These are phyloP conservation scores for Siphlonurus alternatus DNA, from an alignment of 2,888 invertebrate species.

Conservation along the genomic window DNA sequence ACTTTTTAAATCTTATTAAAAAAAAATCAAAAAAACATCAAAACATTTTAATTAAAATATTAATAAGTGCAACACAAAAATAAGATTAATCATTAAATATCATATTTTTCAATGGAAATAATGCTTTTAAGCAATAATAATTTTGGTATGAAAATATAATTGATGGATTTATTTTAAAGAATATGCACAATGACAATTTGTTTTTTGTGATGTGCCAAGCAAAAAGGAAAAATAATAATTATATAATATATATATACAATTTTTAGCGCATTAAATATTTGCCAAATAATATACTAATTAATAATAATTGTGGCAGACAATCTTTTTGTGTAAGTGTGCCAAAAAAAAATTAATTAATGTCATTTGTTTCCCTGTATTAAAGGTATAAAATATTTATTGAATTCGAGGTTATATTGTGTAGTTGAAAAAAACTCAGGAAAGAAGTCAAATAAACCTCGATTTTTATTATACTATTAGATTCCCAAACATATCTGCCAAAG, in stretches of 20 bases:
- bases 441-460: not conserved
- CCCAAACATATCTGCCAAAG: not conserved
- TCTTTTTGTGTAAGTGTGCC: not conserved
- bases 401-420: too few relatives aligned
- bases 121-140: too few relatives aligned
- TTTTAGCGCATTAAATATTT: not conserved
- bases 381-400: too few relatives aligned
- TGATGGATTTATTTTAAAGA: too few relatives aligned
- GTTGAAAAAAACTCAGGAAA: not conserved
- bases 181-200: not conserved
- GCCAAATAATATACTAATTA: not conserved
- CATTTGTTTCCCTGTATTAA: too few relatives aligned
- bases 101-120: too few relatives aligned
- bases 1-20: too few relatives aligned
- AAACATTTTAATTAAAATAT: too few relatives aligned
- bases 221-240: not conserved
- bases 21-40: too few relatives aligned
- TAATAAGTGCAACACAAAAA: too few relatives aligned
- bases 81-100: too few relatives aligned
- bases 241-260: slow-evolving; percentile 7
- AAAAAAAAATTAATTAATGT: not conserved
- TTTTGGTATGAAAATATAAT: too few relatives aligned
- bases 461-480: not conserved
- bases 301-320: not conserved
- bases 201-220: slow-evolving; percentile 8